A percentile compares a stretch with the other conserved stretches of the same genome.
Evolutionary conservation across 2,888 invertebrate species (phyloP).

Genomic region (Liodrosophila aerea): DNA sequence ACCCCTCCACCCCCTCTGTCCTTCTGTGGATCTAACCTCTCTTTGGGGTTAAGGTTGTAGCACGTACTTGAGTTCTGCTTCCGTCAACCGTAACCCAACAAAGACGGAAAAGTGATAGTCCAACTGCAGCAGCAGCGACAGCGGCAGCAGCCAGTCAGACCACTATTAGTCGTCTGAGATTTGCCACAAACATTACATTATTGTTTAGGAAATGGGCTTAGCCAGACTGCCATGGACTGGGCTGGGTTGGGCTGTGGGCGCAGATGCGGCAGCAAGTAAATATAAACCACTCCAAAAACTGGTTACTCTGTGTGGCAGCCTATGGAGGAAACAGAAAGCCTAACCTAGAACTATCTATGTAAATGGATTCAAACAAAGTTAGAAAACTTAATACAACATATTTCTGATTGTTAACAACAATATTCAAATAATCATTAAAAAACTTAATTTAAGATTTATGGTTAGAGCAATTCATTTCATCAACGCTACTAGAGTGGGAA

Average conservation of each 20-base stretch:
- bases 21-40: constrained; percentile 21
- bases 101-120: constrained; percentile 57
- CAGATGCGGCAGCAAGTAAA: neutral
- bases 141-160: constrained; percentile 55
- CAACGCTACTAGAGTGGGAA: too few relatives aligned
- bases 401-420: too few relatives aligned
- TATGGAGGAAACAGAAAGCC: neutral
- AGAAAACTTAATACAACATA: too few relatives aligned
- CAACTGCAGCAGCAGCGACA: constrained; percentile 16
- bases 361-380: too few relatives aligned
- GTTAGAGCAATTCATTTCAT: too few relatives aligned
- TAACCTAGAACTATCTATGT: constrained; percentile 27
- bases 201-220: constrained; percentile 36
- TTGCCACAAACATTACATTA: constrained; percentile 33
- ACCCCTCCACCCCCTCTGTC: neutral
- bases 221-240: neutral
- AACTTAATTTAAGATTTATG: too few relatives aligned
- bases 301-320: constrained; percentile 37
- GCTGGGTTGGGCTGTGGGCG: constrained; percentile 13
- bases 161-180: constrained; percentile 50
- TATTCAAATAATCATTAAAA: too few relatives aligned
- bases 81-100: constrained; percentile 58
- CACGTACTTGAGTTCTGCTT: constrained; percentile 72
- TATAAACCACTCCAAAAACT: constrained; percentile 38
- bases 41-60: constrained; percentile 75